Conservation (phyloP, 2,113 vertebrate species). For the Ginglymostoma cirratum region DNA sequence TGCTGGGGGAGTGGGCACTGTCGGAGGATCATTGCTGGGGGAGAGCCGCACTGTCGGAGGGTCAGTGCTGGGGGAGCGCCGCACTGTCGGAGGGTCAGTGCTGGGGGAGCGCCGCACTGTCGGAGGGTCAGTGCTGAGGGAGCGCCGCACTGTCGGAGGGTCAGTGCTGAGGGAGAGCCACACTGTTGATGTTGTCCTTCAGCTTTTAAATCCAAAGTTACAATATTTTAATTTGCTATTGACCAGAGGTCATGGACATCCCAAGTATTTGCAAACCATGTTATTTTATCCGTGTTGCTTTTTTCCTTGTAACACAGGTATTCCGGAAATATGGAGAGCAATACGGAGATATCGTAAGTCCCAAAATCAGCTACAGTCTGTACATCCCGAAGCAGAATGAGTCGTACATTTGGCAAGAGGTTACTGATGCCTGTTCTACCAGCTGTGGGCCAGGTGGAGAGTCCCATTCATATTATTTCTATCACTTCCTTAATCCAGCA, state of each 20-base stretch:
- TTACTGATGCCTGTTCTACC: slow-evolving; percentile 65
- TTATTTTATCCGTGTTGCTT: not conserved
- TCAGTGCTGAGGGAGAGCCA: not conserved
- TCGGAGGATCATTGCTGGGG: not conserved
- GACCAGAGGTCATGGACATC: not conserved
- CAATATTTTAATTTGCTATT: not conserved
- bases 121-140: not conserved
- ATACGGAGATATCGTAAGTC: slow-evolving; percentile 69
- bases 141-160: not conserved
- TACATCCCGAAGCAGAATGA: slow-evolving; percentile 53
- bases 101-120: not conserved
- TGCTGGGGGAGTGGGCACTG: not conserved
- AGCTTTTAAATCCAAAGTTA: not conserved
- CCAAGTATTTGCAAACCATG: not conserved
- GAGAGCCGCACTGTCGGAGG: not conserved
- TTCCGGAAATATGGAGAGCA: slow-evolving; percentile 77
- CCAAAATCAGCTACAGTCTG: slow-evolving; percentile 78
- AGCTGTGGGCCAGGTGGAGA: slow-evolving; percentile 79
- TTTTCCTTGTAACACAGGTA: slow-evolving; percentile 57
- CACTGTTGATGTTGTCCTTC: not conserved
- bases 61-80: not conserved
- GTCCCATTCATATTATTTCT: not conserved
- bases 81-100: not conserved
- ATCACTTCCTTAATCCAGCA: not conserved
- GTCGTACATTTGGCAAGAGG: slow-evolving; percentile 56